A percentile compares a stretch with the other conserved stretches of the same genome.
Evolutionary conservation across 2,888 invertebrate species (phyloP).

Genomic region (Sarcophaga carnaria): DNA sequence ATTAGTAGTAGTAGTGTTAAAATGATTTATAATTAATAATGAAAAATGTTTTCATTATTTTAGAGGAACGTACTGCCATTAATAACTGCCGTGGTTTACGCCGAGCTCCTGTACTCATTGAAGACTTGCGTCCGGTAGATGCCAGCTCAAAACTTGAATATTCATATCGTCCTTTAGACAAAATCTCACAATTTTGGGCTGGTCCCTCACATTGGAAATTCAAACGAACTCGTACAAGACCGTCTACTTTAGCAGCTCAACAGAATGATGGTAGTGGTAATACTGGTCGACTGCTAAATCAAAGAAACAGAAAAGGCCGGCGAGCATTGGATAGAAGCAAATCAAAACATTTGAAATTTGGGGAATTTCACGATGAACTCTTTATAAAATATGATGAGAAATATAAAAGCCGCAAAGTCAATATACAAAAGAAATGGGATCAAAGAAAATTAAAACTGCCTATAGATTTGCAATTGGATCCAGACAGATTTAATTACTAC

Average conservation of each 20-base stretch:
- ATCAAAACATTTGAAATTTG: slow-evolving; percentile 76
- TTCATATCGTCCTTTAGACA: slow-evolving; percentile 85
- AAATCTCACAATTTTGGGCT: slow-evolving; percentile 86
- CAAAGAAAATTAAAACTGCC: slow-evolving; percentile 80
- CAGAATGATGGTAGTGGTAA: slow-evolving; percentile 21
- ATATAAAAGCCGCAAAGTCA: slow-evolving; percentile 76
- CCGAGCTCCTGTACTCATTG: slow-evolving; percentile 81
- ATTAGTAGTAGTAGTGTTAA: no score
- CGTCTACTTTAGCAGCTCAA: slow-evolving; percentile 69
- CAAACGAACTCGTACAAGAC: slow-evolving; percentile 81
- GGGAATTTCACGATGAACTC: slow-evolving; percentile 75
- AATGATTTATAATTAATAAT: no score
- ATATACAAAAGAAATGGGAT: slow-evolving; percentile 81
- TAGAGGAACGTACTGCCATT: slow-evolving; percentile 78
- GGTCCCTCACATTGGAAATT: slow-evolving; percentile 93
- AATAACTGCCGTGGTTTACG: slow-evolving; percentile 79
- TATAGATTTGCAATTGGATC: slow-evolving; percentile 77
- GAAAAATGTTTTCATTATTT: neutral
- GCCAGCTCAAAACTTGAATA: slow-evolving; percentile 85
- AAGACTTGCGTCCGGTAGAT: slow-evolving; percentile 84
- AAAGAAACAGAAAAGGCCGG: slow-evolving; percentile 67
- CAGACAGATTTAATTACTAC: slow-evolving; percentile 76
- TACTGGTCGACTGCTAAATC: slow-evolving; percentile 39
- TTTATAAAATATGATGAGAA: slow-evolving; percentile 76
- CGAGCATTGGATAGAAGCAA: slow-evolving; percentile 71